Percentiles rank a stretch among this genome's conserved stretches.
Evolutionary conservation across 2,888 invertebrate genomes (phyloP).

Genomic region (Meandrusa payeni): DNA sequence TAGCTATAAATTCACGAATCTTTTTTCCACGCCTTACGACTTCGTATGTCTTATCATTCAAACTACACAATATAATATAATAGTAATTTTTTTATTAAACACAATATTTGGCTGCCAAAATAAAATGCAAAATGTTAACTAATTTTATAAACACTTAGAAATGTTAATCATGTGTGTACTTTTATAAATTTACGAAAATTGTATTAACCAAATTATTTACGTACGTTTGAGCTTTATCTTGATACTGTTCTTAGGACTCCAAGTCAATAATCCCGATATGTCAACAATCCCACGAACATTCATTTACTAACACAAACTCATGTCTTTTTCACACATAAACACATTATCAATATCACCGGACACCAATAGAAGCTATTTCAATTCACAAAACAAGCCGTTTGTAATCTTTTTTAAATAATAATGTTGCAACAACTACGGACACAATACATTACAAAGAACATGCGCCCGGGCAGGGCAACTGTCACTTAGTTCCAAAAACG

Average conservation of each 20-base stretch:
- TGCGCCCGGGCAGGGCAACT: slow-evolving; percentile 68
- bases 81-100: too few species aligned
- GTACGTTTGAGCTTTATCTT: slow-evolving; percentile 78
- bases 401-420: slow-evolving; percentile 27
- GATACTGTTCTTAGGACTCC: slow-evolving; percentile 75
- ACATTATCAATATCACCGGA: slow-evolving; percentile 28
- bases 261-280: slow-evolving; percentile 70
- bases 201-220: slow-evolving; percentile 34
- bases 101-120: too few species aligned
- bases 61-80: too few species aligned
- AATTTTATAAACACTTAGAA: too few species aligned
- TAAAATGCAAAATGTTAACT: too few species aligned
- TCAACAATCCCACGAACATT: slow-evolving; percentile 69
- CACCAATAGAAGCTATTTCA: slow-evolving; percentile 17
- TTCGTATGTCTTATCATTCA: too few species aligned
- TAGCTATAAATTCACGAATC: too few species aligned
- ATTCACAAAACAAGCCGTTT: slow-evolving; percentile 22
- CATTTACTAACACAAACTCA: slow-evolving; percentile 72
- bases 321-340: slow-evolving; percentile 43
- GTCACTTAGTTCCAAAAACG: slow-evolving; percentile 55
- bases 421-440: slow-evolving; percentile 30
- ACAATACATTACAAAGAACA: slow-evolving; percentile 59
- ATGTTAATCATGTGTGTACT: too few species aligned
- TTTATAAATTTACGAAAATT: not conserved
- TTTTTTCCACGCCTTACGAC: too few species aligned